These are phyloP conservation scores for Doryteuthis pealeii DNA, from an alignment of 1,140 invertebrate genomes.

Conservation along the genomic window DNA sequence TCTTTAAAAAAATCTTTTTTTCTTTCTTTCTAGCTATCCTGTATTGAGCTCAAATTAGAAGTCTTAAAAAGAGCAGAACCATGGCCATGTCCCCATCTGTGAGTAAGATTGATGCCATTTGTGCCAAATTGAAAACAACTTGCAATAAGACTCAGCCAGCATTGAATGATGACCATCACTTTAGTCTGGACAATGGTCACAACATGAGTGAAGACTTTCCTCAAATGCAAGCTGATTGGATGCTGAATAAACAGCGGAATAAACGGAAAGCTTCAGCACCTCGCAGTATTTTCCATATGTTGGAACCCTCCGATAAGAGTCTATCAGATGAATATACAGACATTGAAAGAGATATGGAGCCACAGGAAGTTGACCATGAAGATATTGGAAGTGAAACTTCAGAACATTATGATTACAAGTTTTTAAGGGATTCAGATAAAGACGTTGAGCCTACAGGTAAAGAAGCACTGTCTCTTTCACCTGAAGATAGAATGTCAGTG, in stretches of 20 bases:
- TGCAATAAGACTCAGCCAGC: conserved; percentile 17
- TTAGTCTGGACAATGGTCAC: conserved; percentile 2
- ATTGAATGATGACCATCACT: neutral
- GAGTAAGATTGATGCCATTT: conserved; percentile 51
- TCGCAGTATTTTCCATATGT: conserved; percentile 39
- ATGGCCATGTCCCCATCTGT: conserved; percentile 23
- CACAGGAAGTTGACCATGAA: conserved; percentile 20
- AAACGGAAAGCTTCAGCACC: conserved; percentile 36
- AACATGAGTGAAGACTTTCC: conserved; percentile 5
- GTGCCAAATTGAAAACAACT: conserved; percentile 45
- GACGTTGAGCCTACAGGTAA: conserved; percentile 2
- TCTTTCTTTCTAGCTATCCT: no score
- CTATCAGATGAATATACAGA: conserved; percentile 39
- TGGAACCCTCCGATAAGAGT: conserved; percentile 25
- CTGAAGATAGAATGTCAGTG: neutral
- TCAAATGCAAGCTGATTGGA: neutral
- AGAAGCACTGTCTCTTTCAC: neutral
- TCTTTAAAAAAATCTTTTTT: no score
- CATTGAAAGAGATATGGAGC: conserved; percentile 22
- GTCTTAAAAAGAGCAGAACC: no score
- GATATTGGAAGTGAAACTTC: conserved; percentile 19
- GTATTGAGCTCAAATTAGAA: no score
- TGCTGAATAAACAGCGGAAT: conserved; percentile 22
- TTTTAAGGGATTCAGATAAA: conserved; percentile 19
- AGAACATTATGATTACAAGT: conserved; percentile 5